A percentile compares a stretch with the other conserved stretches of the same genome.
Conservation (phyloP, 2,113 vertebrate species). For the Solea solea region DNA sequence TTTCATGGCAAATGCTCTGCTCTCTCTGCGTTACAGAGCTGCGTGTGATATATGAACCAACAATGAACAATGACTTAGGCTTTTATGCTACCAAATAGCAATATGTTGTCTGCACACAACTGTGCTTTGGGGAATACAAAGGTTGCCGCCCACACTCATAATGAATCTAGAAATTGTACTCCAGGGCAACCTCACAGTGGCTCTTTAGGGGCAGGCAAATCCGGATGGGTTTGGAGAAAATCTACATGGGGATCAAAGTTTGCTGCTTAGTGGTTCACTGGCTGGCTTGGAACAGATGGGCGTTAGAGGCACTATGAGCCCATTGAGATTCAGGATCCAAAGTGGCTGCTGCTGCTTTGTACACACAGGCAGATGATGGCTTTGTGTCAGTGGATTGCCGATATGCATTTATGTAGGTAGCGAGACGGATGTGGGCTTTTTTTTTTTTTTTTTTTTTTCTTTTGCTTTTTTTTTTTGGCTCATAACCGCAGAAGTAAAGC, state of each 20-base stretch:
- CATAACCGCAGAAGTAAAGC: slow-evolving; percentile 57
- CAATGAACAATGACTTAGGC: slow-evolving; percentile 73
- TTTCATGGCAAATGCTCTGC: slow-evolving; percentile 44
- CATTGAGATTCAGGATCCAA: slow-evolving; percentile 84
- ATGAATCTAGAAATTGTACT: slow-evolving; percentile 83
- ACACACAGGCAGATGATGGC: slow-evolving; percentile 78
- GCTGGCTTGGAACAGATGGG: slow-evolving; percentile 84
- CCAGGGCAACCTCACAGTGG: slow-evolving; percentile 76
- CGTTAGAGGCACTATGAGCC: slow-evolving; percentile 80
- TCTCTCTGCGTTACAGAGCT: slow-evolving; percentile 45
- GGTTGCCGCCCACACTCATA: slow-evolving; percentile 81
- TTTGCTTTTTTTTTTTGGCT: slow-evolving; percentile 51
- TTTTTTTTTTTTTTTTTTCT: slow-evolving; percentile 58
- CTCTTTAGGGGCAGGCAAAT: slow-evolving; percentile 80
- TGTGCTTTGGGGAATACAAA: slow-evolving; percentile 82
- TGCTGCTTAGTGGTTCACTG: slow-evolving; percentile 79
- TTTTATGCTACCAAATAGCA: slow-evolving; percentile 81
- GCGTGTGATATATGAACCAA: slow-evolving; percentile 74
- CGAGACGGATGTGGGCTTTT: slow-evolving; percentile 57
- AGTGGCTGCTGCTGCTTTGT: slow-evolving; percentile 81
- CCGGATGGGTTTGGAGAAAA: slow-evolving; percentile 81
- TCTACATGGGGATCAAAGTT: slow-evolving; percentile 84
- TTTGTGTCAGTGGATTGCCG: slow-evolving; percentile 75
- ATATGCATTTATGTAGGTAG: slow-evolving; percentile 71
- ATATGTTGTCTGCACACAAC: slow-evolving; percentile 78